A percentile compares a stretch with the other conserved stretches of the same genome.
These are phyloP conservation scores for Decapterus maruadsi DNA, from an alignment of 2,797 vertebrate species.

Conservation along the genomic window DNA sequence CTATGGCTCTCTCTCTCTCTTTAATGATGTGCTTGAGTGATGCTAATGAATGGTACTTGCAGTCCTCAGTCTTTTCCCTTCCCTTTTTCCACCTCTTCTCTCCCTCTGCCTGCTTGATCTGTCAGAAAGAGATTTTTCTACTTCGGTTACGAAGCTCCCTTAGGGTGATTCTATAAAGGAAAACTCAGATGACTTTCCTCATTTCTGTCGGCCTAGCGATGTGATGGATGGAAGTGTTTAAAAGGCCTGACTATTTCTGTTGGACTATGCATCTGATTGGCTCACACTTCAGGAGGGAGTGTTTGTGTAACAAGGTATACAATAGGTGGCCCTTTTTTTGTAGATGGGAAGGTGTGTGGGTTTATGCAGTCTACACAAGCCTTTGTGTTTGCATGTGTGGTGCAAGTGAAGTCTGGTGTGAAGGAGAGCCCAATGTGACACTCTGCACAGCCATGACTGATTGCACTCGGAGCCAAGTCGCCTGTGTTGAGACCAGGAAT, in stretches of 20 bases:
- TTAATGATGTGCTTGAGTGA: constrained; percentile 66
- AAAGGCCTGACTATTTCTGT: constrained; percentile 52
- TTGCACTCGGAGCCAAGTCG: constrained; percentile 23
- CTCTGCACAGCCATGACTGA: constrained; percentile 37
- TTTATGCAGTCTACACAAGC: constrained; percentile 16
- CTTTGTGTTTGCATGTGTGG: constrained; percentile 8
- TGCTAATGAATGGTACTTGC: constrained; percentile 66
- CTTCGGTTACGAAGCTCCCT: constrained; percentile 61
- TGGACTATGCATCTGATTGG: constrained; percentile 43
- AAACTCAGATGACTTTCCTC: constrained; percentile 60
- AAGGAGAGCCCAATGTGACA: constrained; percentile 51
- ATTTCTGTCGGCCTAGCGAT: constrained; percentile 43
- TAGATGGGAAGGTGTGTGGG: not conserved
- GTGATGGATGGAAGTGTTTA: constrained; percentile 68
- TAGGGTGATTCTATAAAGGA: constrained; percentile 59
- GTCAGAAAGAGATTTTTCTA: constrained; percentile 61
- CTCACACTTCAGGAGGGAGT: constrained; percentile 37
- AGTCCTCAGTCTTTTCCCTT: constrained; percentile 18
- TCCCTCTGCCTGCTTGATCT: constrained; percentile 65
- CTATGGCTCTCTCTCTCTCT: constrained; percentile 21
- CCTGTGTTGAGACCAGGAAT: constrained; percentile 13
- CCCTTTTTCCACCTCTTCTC: constrained; percentile 32
- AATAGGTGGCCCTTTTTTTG: constrained; percentile 28
- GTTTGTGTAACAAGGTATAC: constrained; percentile 33
- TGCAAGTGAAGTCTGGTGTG: constrained; percentile 49